Conservation (phyloP, 2,797 vertebrate species). For the Chelmon rostratus region DNA sequence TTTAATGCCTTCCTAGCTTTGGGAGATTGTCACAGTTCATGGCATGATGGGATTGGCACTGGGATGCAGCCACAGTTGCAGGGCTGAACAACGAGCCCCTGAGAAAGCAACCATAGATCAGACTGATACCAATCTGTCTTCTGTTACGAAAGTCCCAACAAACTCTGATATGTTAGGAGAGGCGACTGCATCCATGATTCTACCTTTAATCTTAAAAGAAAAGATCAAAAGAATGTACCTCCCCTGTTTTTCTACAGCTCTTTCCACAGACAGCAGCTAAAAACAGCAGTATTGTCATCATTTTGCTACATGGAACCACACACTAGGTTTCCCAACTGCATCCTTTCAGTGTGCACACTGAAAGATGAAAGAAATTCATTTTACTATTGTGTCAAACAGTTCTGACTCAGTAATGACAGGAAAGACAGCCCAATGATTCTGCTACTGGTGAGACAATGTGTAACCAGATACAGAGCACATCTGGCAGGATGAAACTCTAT, state of each 20-base stretch:
- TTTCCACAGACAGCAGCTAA: slow-evolving; percentile 11
- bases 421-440: slow-evolving; percentile 63
- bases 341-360: slow-evolving; percentile 22
- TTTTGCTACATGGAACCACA: background rate
- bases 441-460: slow-evolving; percentile 85
- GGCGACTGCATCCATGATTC: slow-evolving; percentile 14
- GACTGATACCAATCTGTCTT: slow-evolving; percentile 60
- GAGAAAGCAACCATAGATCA: slow-evolving; percentile 41
- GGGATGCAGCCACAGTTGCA: slow-evolving; percentile 73
- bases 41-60: slow-evolving; percentile 69
- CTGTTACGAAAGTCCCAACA: slow-evolving; percentile 51
- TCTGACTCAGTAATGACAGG: slow-evolving; percentile 39
- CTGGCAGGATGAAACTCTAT: slow-evolving; percentile 84
- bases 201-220: slow-evolving; percentile 21
- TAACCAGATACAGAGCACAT: slow-evolving; percentile 88
- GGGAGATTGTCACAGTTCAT: slow-evolving; percentile 70
- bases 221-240: background rate
- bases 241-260: slow-evolving; percentile 31
- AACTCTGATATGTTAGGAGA: slow-evolving; percentile 56
- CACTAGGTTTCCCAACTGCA: background rate
- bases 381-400: slow-evolving; percentile 20
- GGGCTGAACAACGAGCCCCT: slow-evolving; percentile 60
- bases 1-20: slow-evolving; percentile 61
- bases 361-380: slow-evolving; percentile 24
- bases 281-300: slow-evolving; percentile 20